Conservation (phyloP, 2,888 invertebrate species). For the Leucophora obtusa region DNA sequence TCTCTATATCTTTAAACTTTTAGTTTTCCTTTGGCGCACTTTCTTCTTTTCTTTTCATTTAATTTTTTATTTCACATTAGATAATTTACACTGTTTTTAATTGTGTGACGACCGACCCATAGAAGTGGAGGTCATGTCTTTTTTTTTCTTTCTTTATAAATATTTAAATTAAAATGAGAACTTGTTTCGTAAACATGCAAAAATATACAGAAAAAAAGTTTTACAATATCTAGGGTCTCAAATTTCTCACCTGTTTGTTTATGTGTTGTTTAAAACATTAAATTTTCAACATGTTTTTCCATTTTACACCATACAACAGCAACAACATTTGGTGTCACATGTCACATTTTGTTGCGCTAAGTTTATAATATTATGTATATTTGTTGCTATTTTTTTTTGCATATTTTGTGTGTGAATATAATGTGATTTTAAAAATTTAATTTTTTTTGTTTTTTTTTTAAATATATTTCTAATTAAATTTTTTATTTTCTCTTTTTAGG, state of each 20-base stretch:
- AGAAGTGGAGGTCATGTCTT: conserved; percentile 41
- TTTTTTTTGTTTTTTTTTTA: conserved; percentile 19
- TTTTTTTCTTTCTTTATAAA: conserved; percentile 3
- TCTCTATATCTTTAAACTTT: conserved; percentile 1
- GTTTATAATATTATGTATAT: neutral
- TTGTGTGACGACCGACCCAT: conserved; percentile 36
- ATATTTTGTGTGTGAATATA: neutral
- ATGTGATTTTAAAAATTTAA: neutral
- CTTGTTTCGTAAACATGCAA: conserved; percentile 15
- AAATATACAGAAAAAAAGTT: conserved; percentile 23
- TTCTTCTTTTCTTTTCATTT: conserved; percentile 26
- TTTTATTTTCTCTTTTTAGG: conserved; percentile 38
- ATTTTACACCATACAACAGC: neutral
- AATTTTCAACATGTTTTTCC: conserved; percentile 16
- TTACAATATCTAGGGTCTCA: conserved; percentile 44
- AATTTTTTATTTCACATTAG: conserved; percentile 24
- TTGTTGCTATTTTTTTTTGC: neutral
- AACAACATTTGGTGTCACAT: conserved; percentile 49
- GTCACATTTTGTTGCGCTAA: conserved; percentile 38
- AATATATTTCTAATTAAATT: neutral
- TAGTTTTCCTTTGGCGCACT: conserved; percentile 30
- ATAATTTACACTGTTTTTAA: conserved; percentile 40
- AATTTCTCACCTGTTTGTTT: conserved; percentile 53
- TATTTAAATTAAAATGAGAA: neutral
- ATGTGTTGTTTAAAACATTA: conserved; percentile 5